Conservation (phyloP, 2,797 vertebrate genomes). For the Neopelma chrysocephalum region DNA sequence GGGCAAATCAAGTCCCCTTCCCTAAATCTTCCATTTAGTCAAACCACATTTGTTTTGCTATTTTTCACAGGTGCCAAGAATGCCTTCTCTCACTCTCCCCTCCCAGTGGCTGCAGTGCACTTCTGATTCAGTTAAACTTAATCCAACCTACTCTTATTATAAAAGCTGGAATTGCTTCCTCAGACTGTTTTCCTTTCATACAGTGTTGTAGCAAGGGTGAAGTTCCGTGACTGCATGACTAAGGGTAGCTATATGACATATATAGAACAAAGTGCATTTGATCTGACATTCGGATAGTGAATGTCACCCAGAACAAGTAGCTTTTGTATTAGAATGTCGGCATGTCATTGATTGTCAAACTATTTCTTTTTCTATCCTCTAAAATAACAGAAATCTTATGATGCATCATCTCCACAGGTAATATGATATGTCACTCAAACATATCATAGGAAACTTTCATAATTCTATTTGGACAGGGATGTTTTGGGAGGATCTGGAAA, state of each 20-base stretch:
- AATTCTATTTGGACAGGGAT: neutral
- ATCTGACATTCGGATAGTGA: constrained; percentile 19
- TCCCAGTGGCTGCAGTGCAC: neutral
- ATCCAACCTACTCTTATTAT: neutral
- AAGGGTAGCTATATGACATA: neutral
- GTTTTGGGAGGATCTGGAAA: neutral
- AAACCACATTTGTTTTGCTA: neutral
- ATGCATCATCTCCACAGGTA: neutral
- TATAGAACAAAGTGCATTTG: constrained; percentile 23
- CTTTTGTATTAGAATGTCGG: neutral
- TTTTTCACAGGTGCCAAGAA: constrained; percentile 9
- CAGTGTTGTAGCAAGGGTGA: neutral
- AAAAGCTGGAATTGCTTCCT: neutral
- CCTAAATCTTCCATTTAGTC: neutral
- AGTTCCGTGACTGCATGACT: neutral
- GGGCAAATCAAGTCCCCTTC: neutral
- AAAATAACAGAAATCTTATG: constrained; percentile 15
- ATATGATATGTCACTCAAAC: neutral
- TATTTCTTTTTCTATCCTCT: constrained; percentile 15
- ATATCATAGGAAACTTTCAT: neutral
- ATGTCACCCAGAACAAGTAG: neutral
- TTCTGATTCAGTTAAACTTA: neutral
- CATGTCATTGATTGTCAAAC: constrained; percentile 22
- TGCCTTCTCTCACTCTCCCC: neutral
- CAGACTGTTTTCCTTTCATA: neutral